Evolutionary conservation across 1,140 invertebrate species (phyloP).

Genomic region (Polypedilum vanderplanki): DNA sequence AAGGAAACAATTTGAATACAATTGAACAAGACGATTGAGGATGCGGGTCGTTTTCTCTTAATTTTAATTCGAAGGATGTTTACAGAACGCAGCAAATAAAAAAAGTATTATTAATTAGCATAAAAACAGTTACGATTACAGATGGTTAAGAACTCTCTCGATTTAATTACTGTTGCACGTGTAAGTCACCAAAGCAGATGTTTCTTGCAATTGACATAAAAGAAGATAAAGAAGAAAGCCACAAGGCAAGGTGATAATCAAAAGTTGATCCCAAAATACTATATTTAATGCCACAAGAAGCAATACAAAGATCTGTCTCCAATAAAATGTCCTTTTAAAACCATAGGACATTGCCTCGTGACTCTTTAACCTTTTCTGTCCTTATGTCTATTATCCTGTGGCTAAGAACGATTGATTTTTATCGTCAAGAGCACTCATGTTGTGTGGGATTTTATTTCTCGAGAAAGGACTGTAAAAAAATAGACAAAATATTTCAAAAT

Average conservation of each 20-base stretch:
- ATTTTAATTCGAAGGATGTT: neutral
- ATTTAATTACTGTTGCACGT: no score
- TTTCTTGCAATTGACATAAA: neutral
- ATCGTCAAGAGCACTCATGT: neutral
- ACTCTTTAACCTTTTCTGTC: neutral
- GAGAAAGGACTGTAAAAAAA: neutral
- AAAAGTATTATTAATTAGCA: neutral
- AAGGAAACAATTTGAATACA: neutral
- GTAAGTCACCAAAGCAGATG: neutral
- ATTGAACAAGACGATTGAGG: neutral
- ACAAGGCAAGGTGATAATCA: slow-evolving; percentile 17
- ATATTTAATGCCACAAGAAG: slow-evolving; percentile 8
- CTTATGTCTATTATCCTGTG: neutral
- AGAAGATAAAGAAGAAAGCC: slow-evolving; percentile 3
- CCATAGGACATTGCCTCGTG: slow-evolving; percentile 6
- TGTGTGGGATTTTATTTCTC: neutral
- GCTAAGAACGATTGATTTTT: neutral
- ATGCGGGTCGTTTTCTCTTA: neutral
- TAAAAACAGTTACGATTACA: neutral
- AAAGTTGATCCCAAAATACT: neutral
- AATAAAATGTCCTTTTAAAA: neutral
- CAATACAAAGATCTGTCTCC: neutral
- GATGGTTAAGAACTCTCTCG: neutral
- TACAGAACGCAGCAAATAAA: neutral
- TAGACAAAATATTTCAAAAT: neutral